These are phyloP conservation scores for Acyrthosiphon pisum DNA, from an alignment of 1,140 invertebrate species.

Conservation along the genomic window DNA sequence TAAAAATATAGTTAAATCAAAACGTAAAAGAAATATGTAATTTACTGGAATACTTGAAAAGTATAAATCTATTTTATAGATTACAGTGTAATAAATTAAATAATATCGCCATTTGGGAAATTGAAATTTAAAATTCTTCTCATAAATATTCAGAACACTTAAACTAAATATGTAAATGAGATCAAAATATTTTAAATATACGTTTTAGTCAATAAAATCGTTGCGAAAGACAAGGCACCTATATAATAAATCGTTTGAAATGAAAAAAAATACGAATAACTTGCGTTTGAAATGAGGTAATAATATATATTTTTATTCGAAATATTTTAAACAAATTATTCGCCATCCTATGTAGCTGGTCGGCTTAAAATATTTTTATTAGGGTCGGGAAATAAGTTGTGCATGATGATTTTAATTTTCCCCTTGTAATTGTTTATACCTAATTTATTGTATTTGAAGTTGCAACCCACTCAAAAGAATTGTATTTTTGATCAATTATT, in stretches of 20 bases:
- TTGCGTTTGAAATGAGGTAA: neutral
- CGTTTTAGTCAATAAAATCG: neutral
- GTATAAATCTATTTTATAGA: neutral
- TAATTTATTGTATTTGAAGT: neutral
- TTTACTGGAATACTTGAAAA: neutral
- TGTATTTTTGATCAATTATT: neutral
- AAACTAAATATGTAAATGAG: constrained; percentile 32
- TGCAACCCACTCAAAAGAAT: neutral
- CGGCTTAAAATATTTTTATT: neutral
- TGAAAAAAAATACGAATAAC: neutral
- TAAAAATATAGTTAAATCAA: neutral
- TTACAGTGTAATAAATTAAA: neutral
- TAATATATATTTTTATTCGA: neutral
- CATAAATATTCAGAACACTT: constrained; percentile 19
- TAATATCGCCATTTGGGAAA: constrained; percentile 16
- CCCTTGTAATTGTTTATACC: neutral
- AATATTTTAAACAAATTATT: neutral
- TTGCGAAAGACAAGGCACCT: neutral
- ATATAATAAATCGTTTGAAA: neutral
- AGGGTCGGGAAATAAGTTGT: neutral
- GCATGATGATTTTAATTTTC: neutral
- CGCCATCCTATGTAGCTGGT: neutral
- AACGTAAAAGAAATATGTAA: neutral
- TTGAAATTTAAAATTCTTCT: constrained; percentile 18
- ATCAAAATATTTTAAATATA: constrained; percentile 28